Percentiles rank a stretch among this genome's conserved stretches.
Evolutionary conservation across 2,888 invertebrate species (phyloP).

Genomic region (Plagodis pulveraria): DNA sequence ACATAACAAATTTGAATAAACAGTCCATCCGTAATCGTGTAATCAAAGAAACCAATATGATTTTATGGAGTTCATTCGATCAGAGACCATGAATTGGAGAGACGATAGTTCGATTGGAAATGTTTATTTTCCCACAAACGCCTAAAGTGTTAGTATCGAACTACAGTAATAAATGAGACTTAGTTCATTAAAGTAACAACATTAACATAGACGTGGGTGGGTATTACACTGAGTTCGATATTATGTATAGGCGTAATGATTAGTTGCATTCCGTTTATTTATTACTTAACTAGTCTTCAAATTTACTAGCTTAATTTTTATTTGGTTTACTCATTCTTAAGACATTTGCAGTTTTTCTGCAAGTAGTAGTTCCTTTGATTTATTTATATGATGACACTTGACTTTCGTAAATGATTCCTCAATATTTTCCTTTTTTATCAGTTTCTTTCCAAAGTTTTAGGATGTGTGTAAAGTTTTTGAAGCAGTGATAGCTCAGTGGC

Average conservation of each 20-base stretch:
- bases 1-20: slow-evolving; percentile 48
- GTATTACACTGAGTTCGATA: slow-evolving; percentile 44
- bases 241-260: slow-evolving; percentile 38
- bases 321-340: too few species aligned
- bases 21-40: slow-evolving; percentile 44
- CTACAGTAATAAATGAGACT: slow-evolving; percentile 64
- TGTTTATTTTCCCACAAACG: slow-evolving; percentile 66
- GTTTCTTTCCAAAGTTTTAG: slow-evolving; percentile 24
- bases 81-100: slow-evolving; percentile 41
- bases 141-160: slow-evolving; percentile 56
- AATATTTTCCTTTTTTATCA: slow-evolving; percentile 12
- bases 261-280: slow-evolving; percentile 34
- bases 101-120: slow-evolving; percentile 39
- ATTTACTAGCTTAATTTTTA: not conserved
- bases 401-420: not conserved
- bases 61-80: slow-evolving; percentile 45
- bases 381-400: not conserved
- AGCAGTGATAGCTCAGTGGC: too few species aligned
- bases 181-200: slow-evolving; percentile 58
- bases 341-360: too few species aligned
- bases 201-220: slow-evolving; percentile 68
- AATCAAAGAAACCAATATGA: slow-evolving; percentile 49
- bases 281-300: slow-evolving; percentile 16
- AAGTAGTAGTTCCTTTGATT: too few species aligned
- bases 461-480: too few species aligned